These are phyloP conservation scores for Carabus problematicus DNA, from an alignment of 2,888 invertebrate species.

Conservation along the genomic window DNA sequence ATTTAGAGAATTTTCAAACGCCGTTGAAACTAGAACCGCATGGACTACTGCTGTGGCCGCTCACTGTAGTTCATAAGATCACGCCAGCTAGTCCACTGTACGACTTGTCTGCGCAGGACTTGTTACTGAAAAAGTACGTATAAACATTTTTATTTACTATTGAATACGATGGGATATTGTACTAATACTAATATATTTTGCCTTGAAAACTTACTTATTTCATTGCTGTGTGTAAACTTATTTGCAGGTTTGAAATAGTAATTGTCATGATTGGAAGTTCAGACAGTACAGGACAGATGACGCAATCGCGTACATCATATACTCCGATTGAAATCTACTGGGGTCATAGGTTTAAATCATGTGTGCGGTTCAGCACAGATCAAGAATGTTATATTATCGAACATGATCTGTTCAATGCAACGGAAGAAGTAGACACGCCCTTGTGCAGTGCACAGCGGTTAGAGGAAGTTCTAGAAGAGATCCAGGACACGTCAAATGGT, in stretches of 20 bases:
- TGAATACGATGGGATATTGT: too few relatives aligned
- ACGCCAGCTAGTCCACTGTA: slow-evolving; percentile 79
- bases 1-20: slow-evolving; percentile 75
- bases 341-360: slow-evolving; percentile 77
- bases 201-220: too few relatives aligned
- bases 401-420: slow-evolving; percentile 68
- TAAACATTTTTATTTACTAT: too few relatives aligned
- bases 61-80: slow-evolving; percentile 84
- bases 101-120: slow-evolving; percentile 78
- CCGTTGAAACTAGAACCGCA: slow-evolving; percentile 71
- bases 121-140: slow-evolving; percentile 68
- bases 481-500: not conserved
- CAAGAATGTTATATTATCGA: slow-evolving; percentile 68
- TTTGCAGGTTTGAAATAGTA: slow-evolving; percentile 78
- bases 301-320: slow-evolving; percentile 79
- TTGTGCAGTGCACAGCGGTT: slow-evolving; percentile 87
- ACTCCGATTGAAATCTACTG: slow-evolving; percentile 81
- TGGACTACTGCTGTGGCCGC: slow-evolving; percentile 81
- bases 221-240: too few relatives aligned
- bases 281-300: slow-evolving; percentile 76
- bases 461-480: slow-evolving; percentile 68
- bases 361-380: slow-evolving; percentile 63
- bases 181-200: too few relatives aligned
- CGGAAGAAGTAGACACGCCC: slow-evolving; percentile 75
- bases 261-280: slow-evolving; percentile 84